Conservation (phyloP, 2,113 vertebrate genomes). For the Capricornis sumatraensis region DNA sequence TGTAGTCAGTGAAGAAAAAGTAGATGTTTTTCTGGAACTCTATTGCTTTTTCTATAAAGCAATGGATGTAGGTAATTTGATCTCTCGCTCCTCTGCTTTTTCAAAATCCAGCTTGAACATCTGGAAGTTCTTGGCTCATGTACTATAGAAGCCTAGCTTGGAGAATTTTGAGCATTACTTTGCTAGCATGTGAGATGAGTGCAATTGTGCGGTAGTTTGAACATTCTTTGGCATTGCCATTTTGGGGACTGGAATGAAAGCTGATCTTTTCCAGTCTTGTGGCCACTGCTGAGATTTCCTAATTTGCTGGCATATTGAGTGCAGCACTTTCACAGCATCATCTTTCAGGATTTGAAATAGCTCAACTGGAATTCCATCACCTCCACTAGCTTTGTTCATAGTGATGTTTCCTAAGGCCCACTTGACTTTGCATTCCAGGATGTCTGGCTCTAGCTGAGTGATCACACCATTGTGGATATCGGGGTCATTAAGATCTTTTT, state of each 20-base stretch:
- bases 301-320: background rate
- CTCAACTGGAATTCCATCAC: background rate
- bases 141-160: background rate
- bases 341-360: background rate
- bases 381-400: background rate
- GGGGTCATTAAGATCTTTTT: background rate
- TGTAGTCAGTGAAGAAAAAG: background rate
- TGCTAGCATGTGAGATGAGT: background rate
- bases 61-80: background rate
- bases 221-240: background rate
- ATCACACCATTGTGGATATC: background rate
- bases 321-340: background rate
- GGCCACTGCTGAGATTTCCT: background rate
- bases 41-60: background rate
- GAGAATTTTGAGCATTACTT: background rate
- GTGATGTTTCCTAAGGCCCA: background rate
- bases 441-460: background rate
- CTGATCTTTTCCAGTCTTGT: background rate
- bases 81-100: background rate
- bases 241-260: background rate
- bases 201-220: background rate
- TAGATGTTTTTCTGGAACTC: background rate
- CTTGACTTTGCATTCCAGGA: background rate
- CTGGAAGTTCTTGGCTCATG: background rate
- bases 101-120: background rate